phyloP scores from a whole-genome alignment of 2,797 vertebrate species.

The Aplochiton taeniatus region DNA sequence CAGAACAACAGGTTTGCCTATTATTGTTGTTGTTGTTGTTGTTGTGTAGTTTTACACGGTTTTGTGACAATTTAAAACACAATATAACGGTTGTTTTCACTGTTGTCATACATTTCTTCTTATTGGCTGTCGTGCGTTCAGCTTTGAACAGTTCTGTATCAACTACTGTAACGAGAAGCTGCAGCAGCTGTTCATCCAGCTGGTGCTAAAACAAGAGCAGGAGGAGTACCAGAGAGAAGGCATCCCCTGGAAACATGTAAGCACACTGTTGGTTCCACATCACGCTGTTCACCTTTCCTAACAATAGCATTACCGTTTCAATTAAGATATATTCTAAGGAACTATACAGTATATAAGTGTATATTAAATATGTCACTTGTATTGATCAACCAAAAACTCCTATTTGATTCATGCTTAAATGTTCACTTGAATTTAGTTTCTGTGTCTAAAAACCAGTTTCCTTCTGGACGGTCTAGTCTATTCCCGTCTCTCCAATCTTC shows the following conservation, averaged over 20 bases:
- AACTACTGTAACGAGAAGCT: conserved; percentile 99
- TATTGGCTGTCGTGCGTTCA: conserved; percentile 45
- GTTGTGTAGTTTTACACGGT: background rate
- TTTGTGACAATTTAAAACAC: background rate
- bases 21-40: too few relatives aligned
- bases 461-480: too few relatives aligned
- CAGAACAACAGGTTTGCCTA: conserved; percentile 97
- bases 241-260: conserved; percentile 98
- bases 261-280: background rate
- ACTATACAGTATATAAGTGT: too few relatives aligned
- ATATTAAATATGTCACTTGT: too few relatives aligned
- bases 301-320: background rate
- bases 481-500: background rate
- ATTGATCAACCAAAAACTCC: too few relatives aligned
- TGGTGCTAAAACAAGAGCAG: conserved; percentile 96
- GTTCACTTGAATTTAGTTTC: too few relatives aligned
- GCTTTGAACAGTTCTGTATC: conserved; percentile 98
- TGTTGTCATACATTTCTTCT: too few relatives aligned
- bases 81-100: too few relatives aligned
- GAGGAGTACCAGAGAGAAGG: conserved; percentile 97
- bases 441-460: too few relatives aligned
- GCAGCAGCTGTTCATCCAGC: conserved; percentile 97
- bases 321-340: too few relatives aligned
- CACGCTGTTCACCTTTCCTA: background rate
- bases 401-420: too few relatives aligned